Conservation (phyloP, 2,888 invertebrate genomes). For the Prosapia bicincta region DNA sequence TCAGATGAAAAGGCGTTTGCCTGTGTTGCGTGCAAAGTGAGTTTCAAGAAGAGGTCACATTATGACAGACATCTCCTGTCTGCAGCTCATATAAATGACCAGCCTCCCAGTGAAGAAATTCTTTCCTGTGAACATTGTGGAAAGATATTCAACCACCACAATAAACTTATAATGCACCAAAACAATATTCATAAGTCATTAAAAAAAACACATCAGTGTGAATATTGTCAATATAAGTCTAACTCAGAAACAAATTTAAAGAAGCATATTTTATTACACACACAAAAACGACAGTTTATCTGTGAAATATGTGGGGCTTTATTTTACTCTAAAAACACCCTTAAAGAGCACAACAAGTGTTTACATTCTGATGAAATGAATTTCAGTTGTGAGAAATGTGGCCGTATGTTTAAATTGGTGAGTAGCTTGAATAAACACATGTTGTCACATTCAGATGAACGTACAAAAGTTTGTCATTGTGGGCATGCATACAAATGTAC, state of each 20-base stretch:
- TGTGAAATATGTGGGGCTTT: slow-evolving; percentile 20
- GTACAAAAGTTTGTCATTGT: slow-evolving; percentile 9
- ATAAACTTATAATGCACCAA: slow-evolving; percentile 3
- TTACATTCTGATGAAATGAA: slow-evolving; percentile 14
- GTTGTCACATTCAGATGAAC: not conserved
- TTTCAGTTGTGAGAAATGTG: slow-evolving; percentile 22
- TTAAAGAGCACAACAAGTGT: slow-evolving; percentile 10
- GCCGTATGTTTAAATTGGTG: slow-evolving; percentile 2
- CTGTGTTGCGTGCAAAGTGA: not conserved
- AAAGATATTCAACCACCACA: not conserved
- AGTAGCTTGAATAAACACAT: slow-evolving; percentile 15
- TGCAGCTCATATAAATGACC: not conserved
- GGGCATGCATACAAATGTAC: slow-evolving; percentile 10
- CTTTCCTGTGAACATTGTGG: slow-evolving; percentile 2
- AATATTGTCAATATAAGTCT: slow-evolving; percentile 8
- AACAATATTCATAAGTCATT: not conserved
- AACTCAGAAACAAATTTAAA: slow-evolving; percentile 12
- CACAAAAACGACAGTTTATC: slow-evolving; percentile 18
- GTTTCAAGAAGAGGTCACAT: slow-evolving; percentile 1
- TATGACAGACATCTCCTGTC: not conserved
- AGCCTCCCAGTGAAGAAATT: not conserved
- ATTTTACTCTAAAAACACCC: slow-evolving; percentile 8
- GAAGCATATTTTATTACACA: slow-evolving; percentile 7
- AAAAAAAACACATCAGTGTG: not conserved
- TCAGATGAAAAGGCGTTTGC: slow-evolving; percentile 3